Percentiles rank a stretch among this genome's conserved stretches.
These are phyloP conservation scores for Andricus quercusramuli DNA, from an alignment of 2,888 invertebrate genomes.

Conservation along the genomic window DNA sequence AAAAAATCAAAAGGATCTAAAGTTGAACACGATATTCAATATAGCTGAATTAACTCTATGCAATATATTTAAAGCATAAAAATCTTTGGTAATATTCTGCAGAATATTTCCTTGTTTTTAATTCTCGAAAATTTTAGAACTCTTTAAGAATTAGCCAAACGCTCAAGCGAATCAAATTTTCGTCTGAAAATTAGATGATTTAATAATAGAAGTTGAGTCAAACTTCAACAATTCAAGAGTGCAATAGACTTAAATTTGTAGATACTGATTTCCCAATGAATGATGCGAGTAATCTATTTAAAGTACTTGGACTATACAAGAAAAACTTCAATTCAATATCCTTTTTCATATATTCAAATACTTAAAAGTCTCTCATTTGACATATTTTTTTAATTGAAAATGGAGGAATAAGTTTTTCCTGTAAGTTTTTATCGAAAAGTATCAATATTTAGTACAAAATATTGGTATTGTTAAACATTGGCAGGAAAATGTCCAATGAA, in stretches of 20 bases:
- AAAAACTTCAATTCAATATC: neutral
- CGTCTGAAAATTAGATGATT: conserved; percentile 5
- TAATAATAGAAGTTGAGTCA: conserved; percentile 1
- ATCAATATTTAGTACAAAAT: neutral
- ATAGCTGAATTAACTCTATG: too few relatives aligned
- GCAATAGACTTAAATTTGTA: conserved; percentile 27
- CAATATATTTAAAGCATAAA: too few relatives aligned
- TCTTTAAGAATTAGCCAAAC: conserved; percentile 1
- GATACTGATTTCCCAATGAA: conserved; percentile 13
- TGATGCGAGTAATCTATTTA: neutral
- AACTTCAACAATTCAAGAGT: conserved; percentile 17
- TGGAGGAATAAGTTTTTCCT: neutral
- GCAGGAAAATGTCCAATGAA: conserved; percentile 7
- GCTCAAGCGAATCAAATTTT: conserved; percentile 6
- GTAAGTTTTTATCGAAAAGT: neutral
- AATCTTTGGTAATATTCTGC: too few relatives aligned
- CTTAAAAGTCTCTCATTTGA: too few relatives aligned
- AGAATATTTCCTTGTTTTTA: too few relatives aligned
- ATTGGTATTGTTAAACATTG: conserved; percentile 13
- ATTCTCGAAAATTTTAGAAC: too few relatives aligned
- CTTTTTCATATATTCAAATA: neutral
- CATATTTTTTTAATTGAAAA: neutral
- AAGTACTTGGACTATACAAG: neutral
- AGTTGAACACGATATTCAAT: too few relatives aligned
- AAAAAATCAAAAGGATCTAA: too few relatives aligned